Percentiles rank a stretch among this genome's conserved stretches.
Evolutionary conservation across 2,113 vertebrate genomes (phyloP).

Genomic region (Tonatia bakeri): DNA sequence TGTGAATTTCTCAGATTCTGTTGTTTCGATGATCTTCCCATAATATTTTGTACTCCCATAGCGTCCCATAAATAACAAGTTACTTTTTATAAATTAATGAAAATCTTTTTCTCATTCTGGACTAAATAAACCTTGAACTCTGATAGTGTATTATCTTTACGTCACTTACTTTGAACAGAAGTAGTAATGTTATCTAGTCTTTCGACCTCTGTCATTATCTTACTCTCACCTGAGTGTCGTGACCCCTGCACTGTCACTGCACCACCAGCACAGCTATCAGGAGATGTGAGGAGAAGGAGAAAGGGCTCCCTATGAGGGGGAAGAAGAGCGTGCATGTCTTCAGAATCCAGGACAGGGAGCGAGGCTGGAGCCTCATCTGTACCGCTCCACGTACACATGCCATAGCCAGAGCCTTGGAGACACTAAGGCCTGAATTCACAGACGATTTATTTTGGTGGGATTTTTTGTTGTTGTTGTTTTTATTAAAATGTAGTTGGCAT

Average conservation of each 20-base stretch:
- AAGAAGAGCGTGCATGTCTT: neutral
- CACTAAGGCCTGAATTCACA: neutral
- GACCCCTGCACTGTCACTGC: neutral
- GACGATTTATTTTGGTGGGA: neutral
- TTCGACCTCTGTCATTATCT: neutral
- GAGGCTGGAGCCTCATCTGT: no score
- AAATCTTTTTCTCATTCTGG: neutral
- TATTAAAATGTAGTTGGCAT: neutral
- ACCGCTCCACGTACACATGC: fast-evolving
- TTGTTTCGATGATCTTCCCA: neutral
- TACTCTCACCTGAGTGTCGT: neutral
- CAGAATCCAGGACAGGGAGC: neutral
- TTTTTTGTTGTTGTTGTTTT: neutral
- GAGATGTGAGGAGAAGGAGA: neutral
- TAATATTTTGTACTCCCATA: neutral
- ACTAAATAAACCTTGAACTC: neutral
- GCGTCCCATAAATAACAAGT: conserved; percentile 14
- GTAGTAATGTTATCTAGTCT: neutral
- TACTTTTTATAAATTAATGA: neutral
- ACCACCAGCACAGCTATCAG: neutral
- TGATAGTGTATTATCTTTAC: neutral
- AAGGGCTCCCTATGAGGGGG: neutral
- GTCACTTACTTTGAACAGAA: neutral
- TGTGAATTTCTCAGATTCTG: neutral
- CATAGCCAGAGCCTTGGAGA: neutral